phyloP scores from a whole-genome alignment of 2,113 vertebrate genomes.

The Strigops habroptila region DNA sequence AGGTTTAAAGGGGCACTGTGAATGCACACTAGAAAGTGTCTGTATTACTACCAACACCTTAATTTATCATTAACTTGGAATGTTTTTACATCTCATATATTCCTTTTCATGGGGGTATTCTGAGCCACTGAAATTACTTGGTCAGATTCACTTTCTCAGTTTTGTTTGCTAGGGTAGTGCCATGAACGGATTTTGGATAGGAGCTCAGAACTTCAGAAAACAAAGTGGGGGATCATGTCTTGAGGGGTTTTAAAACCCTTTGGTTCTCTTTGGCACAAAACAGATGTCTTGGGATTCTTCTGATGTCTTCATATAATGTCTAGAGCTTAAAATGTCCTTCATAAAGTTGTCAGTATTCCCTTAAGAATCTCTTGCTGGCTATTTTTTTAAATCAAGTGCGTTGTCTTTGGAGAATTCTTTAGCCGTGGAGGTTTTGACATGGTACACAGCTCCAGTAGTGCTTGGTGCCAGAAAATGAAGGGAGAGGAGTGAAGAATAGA shows the following conservation, averaged over 20 bases:
- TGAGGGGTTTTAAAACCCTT: not conserved
- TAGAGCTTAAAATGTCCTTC: not conserved
- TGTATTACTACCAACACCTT: slow-evolving; percentile 20
- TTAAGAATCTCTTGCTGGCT: not conserved
- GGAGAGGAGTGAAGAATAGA: not conserved
- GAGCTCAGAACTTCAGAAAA: not conserved
- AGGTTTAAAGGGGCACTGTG: slow-evolving; percentile 6
- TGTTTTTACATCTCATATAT: slow-evolving; percentile 50
- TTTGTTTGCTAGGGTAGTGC: not conserved
- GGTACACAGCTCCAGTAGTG: not conserved
- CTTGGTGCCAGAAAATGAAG: not conserved
- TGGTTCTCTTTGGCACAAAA: not conserved
- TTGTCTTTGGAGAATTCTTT: not conserved
- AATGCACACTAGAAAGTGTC: not conserved
- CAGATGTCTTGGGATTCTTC: not conserved
- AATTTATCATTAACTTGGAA: slow-evolving; percentile 41
- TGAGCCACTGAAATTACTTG: not conserved
- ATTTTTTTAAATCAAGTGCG: not conserved
- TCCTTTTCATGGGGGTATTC: not conserved
- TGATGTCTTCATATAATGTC: not conserved
- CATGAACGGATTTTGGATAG: not conserved
- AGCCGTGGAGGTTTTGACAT: not conserved
- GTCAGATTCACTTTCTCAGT: not conserved
- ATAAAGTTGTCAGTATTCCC: not conserved
- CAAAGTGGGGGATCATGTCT: not conserved